Evolutionary conservation across 2,888 invertebrate species (phyloP).

Genomic region (Acanthosepion esculentum): DNA sequence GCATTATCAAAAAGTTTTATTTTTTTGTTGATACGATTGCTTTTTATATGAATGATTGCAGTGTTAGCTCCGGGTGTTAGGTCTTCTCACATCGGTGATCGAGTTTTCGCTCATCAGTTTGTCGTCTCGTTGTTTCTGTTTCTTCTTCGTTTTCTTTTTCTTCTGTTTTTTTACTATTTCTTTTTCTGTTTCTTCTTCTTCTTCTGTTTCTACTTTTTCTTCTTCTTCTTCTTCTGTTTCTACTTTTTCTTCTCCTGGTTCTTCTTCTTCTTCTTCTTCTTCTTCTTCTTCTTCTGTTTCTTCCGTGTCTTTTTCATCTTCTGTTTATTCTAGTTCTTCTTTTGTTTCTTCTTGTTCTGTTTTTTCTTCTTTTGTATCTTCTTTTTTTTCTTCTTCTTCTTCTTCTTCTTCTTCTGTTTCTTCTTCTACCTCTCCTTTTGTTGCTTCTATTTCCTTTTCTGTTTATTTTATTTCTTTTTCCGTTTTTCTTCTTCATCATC

Average conservation of each 20-base stretch:
- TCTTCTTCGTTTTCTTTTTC: not conserved
- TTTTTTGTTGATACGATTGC: too few relatives aligned
- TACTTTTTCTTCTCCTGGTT: not conserved
- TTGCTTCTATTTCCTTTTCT: not conserved
- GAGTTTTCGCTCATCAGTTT: not conserved
- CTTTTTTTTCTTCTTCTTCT: not conserved
- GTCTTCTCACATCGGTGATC: too few relatives aligned
- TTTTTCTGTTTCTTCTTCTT: not conserved
- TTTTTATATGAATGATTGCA: too few relatives aligned
- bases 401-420: not conserved
- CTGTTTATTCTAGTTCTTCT: not conserved
- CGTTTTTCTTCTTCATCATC: not conserved
- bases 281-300: not conserved
- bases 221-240: too few relatives aligned
- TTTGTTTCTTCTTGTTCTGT: not conserved
- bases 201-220: too few relatives aligned
- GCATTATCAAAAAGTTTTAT: too few relatives aligned
- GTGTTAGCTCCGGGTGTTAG: too few relatives aligned
- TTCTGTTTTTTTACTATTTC: not conserved
- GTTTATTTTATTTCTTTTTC: not conserved
- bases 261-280: not conserved
- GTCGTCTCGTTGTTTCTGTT: not conserved
- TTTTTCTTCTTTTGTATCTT: too few relatives aligned
- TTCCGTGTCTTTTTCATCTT: not conserved
- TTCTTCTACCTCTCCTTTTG: too few relatives aligned